Evolutionary conservation across 2,113 vertebrate genomes (phyloP).

Genomic region (Gnathonemus echidnorhynchus): DNA sequence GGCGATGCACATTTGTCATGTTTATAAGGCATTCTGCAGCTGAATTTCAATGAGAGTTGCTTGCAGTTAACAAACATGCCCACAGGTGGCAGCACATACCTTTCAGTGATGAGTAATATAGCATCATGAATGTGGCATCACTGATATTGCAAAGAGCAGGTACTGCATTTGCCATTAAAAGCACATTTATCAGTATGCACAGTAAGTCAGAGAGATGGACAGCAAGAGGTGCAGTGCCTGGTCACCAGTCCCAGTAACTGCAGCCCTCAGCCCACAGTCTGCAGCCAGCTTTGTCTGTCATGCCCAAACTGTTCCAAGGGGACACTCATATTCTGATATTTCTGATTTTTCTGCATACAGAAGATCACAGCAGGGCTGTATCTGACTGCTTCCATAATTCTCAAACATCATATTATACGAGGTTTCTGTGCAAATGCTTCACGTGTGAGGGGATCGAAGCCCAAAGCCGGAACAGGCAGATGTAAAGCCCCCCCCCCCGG

Average conservation of each 20-base stretch:
- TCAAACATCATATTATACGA: background rate
- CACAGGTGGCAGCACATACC: slow-evolving; percentile 22
- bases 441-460: background rate
- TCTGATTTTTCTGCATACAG: background rate
- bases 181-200: background rate
- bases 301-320: background rate
- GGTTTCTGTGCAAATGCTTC: background rate
- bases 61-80: slow-evolving; percentile 2
- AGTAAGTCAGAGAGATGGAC: background rate
- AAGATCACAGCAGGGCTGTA: background rate
- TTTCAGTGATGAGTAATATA: background rate
- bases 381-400: background rate
- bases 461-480: background rate
- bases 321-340: background rate
- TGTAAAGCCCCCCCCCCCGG: background rate
- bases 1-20: background rate
- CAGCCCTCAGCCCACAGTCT: background rate
- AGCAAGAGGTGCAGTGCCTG: background rate
- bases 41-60: background rate
- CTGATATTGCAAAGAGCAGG: background rate
- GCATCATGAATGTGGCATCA: background rate
- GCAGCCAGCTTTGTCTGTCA: background rate
- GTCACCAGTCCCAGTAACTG: background rate
- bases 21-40: background rate
- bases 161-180: background rate